Conservation (phyloP, 2,113 vertebrate species). For the Leptobrachium leishanense region DNA sequence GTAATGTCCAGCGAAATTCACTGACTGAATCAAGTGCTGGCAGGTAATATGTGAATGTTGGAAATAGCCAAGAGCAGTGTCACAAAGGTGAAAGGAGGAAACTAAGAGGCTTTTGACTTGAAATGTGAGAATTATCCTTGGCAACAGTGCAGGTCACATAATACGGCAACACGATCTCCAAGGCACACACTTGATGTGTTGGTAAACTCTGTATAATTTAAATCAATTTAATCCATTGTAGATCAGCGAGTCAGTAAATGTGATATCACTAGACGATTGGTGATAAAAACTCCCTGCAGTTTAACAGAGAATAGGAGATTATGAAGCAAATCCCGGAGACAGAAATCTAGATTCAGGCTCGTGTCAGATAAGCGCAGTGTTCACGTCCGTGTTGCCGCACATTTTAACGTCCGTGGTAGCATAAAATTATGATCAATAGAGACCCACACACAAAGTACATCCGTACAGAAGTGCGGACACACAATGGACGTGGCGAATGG, state of each 20-base stretch:
- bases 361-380: too few species aligned
- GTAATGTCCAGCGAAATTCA: neutral
- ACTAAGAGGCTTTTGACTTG: neutral
- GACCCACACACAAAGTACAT: too few species aligned
- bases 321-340: neutral
- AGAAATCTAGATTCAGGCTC: neutral
- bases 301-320: neutral
- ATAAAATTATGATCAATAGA: too few species aligned
- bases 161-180: neutral
- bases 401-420: too few species aligned
- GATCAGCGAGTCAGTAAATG: constrained; percentile 18
- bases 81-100: constrained; percentile 7
- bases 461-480: too few species aligned
- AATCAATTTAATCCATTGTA: constrained; percentile 1
- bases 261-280: constrained; percentile 13
- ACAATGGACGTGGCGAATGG: too few species aligned
- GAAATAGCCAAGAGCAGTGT: constrained; percentile 30
- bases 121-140: constrained; percentile 19
- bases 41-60: constrained; percentile 14
- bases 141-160: constrained; percentile 8
- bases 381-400: too few species aligned
- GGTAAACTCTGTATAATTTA: constrained; percentile 32
- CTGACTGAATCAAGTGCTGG: constrained; percentile 9
- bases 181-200: constrained; percentile 3
- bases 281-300: neutral